phyloP scores from a whole-genome alignment of 2,888 invertebrate species.

The Lepidocyrtinus sp. region DNA sequence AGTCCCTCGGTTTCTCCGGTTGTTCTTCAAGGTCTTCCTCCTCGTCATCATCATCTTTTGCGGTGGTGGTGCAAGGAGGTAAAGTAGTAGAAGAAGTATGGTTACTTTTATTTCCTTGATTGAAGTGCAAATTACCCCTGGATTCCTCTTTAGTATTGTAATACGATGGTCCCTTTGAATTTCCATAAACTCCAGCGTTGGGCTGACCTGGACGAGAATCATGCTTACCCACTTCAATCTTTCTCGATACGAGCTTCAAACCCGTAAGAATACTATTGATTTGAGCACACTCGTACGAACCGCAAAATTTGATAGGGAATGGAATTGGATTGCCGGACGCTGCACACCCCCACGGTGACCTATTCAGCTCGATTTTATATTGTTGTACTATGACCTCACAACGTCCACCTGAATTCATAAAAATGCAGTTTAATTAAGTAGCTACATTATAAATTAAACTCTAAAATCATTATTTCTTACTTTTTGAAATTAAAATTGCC shows the following conservation, averaged over 20 bases:
- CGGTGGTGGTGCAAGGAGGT: conserved; percentile 4
- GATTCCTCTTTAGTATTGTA: not conserved
- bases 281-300: conserved; percentile 51
- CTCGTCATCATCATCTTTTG: not conserved
- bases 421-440: not conserved
- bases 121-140: not conserved
- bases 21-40: not conserved
- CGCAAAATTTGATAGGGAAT: conserved; percentile 42
- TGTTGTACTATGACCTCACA: conserved; percentile 56
- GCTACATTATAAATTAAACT: not conserved
- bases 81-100: not conserved
- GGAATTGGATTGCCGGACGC: conserved; percentile 25
- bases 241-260: conserved; percentile 39
- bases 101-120: not conserved
- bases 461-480: conserved; percentile 22
- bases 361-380: conserved; percentile 39
- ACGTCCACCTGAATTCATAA: conserved; percentile 26
- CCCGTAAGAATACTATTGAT: conserved; percentile 33
- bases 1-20: conserved; percentile 12
- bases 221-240: not conserved
- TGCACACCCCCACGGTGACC: conserved; percentile 24
- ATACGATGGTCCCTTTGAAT: not conserved
- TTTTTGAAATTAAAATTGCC: conserved; percentile 35
- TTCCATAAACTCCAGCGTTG: not conserved
- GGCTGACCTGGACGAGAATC: not conserved